Base-by-base conservation (phyloP, 2,888 invertebrate species). In the Euclidia mi region DNA sequence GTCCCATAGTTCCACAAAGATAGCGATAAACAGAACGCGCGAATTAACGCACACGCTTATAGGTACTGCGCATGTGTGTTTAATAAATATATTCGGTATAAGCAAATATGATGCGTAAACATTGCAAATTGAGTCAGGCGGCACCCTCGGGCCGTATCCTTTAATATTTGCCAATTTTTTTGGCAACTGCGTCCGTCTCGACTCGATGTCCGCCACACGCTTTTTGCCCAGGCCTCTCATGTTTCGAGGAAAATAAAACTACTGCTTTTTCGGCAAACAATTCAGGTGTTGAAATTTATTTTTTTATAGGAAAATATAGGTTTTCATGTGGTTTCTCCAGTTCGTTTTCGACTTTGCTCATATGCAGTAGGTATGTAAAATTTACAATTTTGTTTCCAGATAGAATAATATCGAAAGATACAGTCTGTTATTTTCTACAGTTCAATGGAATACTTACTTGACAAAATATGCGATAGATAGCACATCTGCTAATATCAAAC, bases 91-190 rank as follows among this genome's bases (percentile, higher is more conserved):
- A 28, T 37, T 9, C 18, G 29, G 43, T 18, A 48, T 49, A 55
- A 63, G 65, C 45, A 56, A 58, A 65, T 44, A 65, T 20, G 34
- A 15, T 34, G 32, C 52, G 65, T 62, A 64, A 75, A 79, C 64
- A 63, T 57, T 62, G 52, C 46, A 68, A 73, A 77, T 79, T 66
- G 78, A 67, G 68, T 73, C 64, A 56, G n/a, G n/a, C 49, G 46
- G 47, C 63, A 50, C 52, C 64, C 42, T 11, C 9, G 37, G 28
- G 38, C 45, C 47, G 40, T 20, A 52, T 49, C 52, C 66, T 48
- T 61, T 63, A 56, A 67, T 70, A 71, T 78, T 78, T 68, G 66
- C 43, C 67, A 70, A 70, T 76, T 76, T 76, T 74, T 76, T 67
- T 62, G 65, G 56, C 64, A 69, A 69, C 64, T 71, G 74, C 58